A percentile compares a stretch with the other conserved stretches of the same genome.
Evolutionary conservation across 2,797 vertebrate species (phyloP).

Genomic region (Pangasius macronema): DNA sequence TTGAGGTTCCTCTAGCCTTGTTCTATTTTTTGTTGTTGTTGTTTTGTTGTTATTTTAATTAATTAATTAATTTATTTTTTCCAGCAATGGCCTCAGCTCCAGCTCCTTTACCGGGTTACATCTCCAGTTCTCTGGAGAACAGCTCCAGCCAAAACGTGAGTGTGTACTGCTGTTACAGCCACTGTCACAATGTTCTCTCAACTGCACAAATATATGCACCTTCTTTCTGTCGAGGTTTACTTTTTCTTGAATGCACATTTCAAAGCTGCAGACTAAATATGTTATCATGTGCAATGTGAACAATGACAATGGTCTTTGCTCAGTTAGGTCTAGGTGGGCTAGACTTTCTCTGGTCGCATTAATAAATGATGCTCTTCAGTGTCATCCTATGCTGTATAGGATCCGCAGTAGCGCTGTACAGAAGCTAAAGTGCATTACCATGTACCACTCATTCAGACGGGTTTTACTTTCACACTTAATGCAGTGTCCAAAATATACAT

Average conservation of each 20-base stretch:
- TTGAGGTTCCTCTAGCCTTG: neutral
- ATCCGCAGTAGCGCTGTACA: neutral
- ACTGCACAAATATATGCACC: neutral
- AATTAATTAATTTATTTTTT: slow-evolving; percentile 7
- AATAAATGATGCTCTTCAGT: slow-evolving; percentile 53
- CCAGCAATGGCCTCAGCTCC: slow-evolving; percentile 75
- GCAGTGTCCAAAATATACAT: neutral
- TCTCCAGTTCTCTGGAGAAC: slow-evolving; percentile 71
- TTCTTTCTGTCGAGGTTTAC: neutral
- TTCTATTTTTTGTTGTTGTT: neutral
- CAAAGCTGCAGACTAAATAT: neutral
- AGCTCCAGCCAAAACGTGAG: slow-evolving; percentile 72
- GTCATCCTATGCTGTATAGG: slow-evolving; percentile 21
- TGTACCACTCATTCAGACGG: neutral
- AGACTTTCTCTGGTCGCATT: slow-evolving; percentile 50
- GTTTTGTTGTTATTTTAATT: neutral
- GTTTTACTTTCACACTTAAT: neutral
- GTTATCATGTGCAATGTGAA: slow-evolving; percentile 26
- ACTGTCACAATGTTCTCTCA: neutral
- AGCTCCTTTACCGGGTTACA: slow-evolving; percentile 70
- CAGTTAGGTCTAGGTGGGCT: slow-evolving; percentile 35
- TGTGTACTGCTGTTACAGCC: neutral
- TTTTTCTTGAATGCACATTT: neutral
- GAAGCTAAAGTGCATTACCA: neutral
- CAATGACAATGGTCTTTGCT: slow-evolving; percentile 16